A percentile compares a stretch with the other conserved stretches of the same genome.
phyloP scores from a whole-genome alignment of 2,888 invertebrate species.

The Litoditis marina region DNA sequence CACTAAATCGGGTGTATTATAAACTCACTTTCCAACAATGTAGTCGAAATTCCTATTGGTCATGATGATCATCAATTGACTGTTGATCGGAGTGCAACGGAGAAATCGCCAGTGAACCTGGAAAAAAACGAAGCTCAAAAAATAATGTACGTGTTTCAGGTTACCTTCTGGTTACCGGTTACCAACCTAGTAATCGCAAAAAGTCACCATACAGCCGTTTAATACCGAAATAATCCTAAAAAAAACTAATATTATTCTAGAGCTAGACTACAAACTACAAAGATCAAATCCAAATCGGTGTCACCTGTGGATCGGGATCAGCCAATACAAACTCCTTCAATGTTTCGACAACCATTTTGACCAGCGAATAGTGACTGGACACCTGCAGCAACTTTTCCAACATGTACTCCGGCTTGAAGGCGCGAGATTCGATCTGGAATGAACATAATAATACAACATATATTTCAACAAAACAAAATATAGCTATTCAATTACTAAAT shows the following conservation, averaged over 20 bases:
- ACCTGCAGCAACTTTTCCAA: constrained; percentile 39
- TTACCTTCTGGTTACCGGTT: too few relatives aligned
- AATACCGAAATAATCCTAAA: too few relatives aligned
- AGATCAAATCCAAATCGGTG: too few relatives aligned
- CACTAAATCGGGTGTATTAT: too few relatives aligned
- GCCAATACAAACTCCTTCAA: constrained; percentile 24
- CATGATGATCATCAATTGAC: constrained; percentile 34
- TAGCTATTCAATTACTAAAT: too few relatives aligned
- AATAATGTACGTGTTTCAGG: neutral
- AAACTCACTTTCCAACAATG: constrained; percentile 36
- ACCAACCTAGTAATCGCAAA: too few relatives aligned
- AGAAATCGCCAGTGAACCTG: constrained; percentile 46
- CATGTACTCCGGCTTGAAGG: constrained; percentile 22
- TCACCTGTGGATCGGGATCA: constrained; percentile 36
- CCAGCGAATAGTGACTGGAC: constrained; percentile 47
- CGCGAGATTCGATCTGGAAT: constrained; percentile 40
- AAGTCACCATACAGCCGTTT: too few relatives aligned
- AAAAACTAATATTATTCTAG: too few relatives aligned
- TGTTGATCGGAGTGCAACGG: constrained; percentile 31
- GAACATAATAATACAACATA: too few relatives aligned
- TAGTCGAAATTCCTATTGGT: constrained; percentile 44
- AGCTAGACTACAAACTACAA: too few relatives aligned
- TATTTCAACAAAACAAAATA: too few relatives aligned
- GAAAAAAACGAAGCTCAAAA: constrained; percentile 7
- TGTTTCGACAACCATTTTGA: constrained; percentile 31